Percentiles rank a stretch among this genome's conserved stretches.
Conservation (phyloP, 2,113 vertebrate species). For the Amphilophus citrinellus region DNA sequence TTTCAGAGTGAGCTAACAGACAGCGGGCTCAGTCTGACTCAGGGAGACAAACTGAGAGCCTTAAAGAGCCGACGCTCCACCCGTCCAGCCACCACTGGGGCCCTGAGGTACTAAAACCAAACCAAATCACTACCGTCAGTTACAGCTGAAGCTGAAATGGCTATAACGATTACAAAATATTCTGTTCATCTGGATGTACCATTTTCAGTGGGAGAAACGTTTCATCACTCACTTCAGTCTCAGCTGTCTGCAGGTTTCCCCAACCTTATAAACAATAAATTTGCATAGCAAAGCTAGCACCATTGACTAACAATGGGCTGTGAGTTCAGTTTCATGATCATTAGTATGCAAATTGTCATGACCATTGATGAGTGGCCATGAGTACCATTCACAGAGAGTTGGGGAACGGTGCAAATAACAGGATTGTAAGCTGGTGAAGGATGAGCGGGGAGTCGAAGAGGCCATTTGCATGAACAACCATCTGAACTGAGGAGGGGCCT, state of each 20-base stretch:
- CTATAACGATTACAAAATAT: too few species aligned
- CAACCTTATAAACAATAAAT: neutral
- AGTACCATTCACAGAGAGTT: neutral
- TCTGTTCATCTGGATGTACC: too few species aligned
- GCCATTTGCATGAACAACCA: neutral
- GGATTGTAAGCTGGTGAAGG: neutral
- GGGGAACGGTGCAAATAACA: neutral
- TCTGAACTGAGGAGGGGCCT: neutral
- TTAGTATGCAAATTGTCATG: neutral
- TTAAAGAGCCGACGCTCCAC: slow-evolving; percentile 90
- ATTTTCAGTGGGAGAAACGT: neutral
- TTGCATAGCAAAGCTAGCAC: neutral
- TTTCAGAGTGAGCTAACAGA: slow-evolving; percentile 84
- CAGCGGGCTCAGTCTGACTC: slow-evolving; percentile 82
- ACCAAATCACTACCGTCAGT: neutral
- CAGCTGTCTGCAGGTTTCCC: neutral
- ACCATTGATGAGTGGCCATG: neutral
- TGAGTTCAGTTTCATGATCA: neutral
- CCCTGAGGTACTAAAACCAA: slow-evolving; percentile 80
- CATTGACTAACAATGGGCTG: neutral
- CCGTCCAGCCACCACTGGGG: slow-evolving; percentile 81
- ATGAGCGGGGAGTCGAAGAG: neutral
- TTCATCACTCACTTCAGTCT: neutral
- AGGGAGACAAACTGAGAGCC: slow-evolving; percentile 97
- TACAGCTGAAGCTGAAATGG: neutral